Base-by-base conservation (phyloP, 2,113 vertebrate genomes). In the Rhinogobius similis region DNA sequence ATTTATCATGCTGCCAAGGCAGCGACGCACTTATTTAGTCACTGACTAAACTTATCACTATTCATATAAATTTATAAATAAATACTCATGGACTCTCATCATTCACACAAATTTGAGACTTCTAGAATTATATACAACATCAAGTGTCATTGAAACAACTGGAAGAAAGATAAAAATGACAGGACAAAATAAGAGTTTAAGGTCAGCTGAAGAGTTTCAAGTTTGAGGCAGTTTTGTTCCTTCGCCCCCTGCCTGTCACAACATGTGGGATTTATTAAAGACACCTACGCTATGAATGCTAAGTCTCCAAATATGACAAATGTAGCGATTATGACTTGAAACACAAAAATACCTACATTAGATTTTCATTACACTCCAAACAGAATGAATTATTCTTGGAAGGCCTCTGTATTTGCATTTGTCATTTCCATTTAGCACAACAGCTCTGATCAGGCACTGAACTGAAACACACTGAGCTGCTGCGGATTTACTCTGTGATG, bases 21-120 rank as follows among this genome's bases (percentile, higher is more conserved):
- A 98, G 97, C 96, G 93, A 92, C 88, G 87, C 94, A 95, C 94
- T 94, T 90, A 95, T 97, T 92, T 98, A 97, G 96, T 98, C 96
- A 98, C 93, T 94, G 97, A 99, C 96, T 97, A 97, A 96, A 94
- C 95, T 94, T 94, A 95, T 94, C 94, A 94, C 94, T 94, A 92
- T 93, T 92, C 88, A 95, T 94, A 96, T 94, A 96, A 95, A 93
- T 90, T 87, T 91, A 92, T 83, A 90, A 96, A 98, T 98, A 98
- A 98, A 96, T 96, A 98, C 92, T 91, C 91, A 89, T 81, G 82
- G 80, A 86, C 90, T 73, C 66, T 23, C 29, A 63, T 72, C 81
- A 84, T 79, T 87, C 85, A 85, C 83, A 87, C 89, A 68, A 73
- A 66, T 86, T 87, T 81, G 72, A 82, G 71, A 85, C 67, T 75